These are phyloP conservation scores for Heliconius hermathena DNA, from an alignment of 1,140 invertebrate genomes.

Conservation along the genomic window DNA sequence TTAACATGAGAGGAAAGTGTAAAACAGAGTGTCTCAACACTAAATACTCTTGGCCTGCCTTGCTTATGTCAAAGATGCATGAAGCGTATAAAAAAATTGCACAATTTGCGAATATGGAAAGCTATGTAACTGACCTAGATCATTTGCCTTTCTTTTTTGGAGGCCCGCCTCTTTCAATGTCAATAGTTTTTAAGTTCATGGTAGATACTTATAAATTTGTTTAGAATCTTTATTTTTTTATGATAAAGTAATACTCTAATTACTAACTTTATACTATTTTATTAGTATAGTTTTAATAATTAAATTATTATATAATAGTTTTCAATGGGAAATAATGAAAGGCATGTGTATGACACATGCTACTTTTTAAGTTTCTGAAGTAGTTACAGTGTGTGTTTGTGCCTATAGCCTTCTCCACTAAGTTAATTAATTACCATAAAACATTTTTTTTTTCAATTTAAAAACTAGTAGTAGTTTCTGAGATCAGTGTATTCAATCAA, in stretches of 20 bases:
- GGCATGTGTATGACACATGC: too few species aligned
- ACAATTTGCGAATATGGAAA: conserved; percentile 1
- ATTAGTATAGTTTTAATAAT: too few species aligned
- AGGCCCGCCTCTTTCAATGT: background rate
- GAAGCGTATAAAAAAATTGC: background rate
- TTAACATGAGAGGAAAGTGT: background rate
- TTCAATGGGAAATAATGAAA: too few species aligned
- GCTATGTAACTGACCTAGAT: conserved; percentile 21
- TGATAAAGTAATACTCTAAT: background rate
- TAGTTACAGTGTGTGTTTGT: too few species aligned
- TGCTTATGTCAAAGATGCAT: background rate
- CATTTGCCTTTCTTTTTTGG: conserved; percentile 19
- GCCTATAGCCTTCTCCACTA: background rate
- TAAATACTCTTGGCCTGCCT: background rate
- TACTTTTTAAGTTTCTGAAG: too few species aligned
- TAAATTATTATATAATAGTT: too few species aligned
- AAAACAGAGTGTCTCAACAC: background rate
- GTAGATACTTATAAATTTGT: background rate
- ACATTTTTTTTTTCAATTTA: too few species aligned
- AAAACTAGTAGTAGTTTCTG: too few species aligned
- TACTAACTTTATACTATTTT: background rate
- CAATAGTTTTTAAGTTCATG: conserved; percentile 6
- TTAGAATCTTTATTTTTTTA: background rate
- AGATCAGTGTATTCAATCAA: too few species aligned
- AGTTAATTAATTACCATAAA: background rate